phyloP scores from a whole-genome alignment of 2,888 invertebrate genomes.

The Beris morrisii region DNA sequence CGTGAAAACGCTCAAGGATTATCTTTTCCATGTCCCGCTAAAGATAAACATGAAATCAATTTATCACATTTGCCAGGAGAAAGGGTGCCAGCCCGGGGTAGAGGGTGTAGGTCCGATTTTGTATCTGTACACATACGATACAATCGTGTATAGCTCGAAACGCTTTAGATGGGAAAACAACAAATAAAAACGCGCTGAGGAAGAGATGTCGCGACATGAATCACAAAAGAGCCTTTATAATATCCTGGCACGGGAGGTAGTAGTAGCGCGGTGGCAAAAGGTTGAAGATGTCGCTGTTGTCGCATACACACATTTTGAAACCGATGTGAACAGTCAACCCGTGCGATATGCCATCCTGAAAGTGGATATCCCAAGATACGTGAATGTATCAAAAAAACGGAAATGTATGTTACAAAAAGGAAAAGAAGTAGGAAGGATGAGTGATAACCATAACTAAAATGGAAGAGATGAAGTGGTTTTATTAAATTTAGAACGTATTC shows the following conservation, averaged over 20 bases:
- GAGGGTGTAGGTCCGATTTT: no score
- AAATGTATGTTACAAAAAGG: background rate
- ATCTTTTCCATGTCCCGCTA: conserved; percentile 30
- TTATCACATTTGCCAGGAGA: conserved; percentile 27
- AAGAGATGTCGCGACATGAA: conserved; percentile 32
- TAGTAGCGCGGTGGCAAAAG: background rate
- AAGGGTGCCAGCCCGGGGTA: no score
- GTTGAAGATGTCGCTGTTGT: no score
- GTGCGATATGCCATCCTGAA: no score
- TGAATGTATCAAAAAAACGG: no score
- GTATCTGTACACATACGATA: no score
- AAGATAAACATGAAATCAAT: conserved; percentile 39
- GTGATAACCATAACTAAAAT: conserved; percentile 14
- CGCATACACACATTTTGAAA: no score
- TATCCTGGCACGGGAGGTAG: conserved; percentile 1
- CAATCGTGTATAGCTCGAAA: no score
- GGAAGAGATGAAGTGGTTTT: conserved; percentile 5
- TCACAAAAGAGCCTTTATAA: conserved; percentile 28
- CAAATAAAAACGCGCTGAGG: conserved; percentile 10
- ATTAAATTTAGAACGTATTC: conserved; percentile 17
- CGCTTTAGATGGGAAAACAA: no score
- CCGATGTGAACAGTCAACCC: no score
- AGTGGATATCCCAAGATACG: no score
- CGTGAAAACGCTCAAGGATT: conserved; percentile 6
- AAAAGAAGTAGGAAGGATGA: background rate